Evolutionary conservation across 2,888 invertebrate genomes (phyloP).

Genomic region (Panorpa germanica): DNA sequence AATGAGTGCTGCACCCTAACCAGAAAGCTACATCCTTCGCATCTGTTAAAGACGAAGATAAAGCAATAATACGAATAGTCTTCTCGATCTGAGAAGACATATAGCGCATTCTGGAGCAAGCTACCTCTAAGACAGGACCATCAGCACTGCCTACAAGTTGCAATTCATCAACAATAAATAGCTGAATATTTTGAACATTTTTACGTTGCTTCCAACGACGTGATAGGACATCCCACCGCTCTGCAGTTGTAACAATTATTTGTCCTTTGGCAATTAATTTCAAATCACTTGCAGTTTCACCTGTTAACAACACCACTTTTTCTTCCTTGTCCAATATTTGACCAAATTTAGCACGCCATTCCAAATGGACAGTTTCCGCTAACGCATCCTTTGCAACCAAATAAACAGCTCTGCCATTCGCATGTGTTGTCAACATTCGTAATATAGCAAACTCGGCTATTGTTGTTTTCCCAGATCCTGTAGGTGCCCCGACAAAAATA

Average conservation of each 20-base stretch:
- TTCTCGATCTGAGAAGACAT: conserved; percentile 86
- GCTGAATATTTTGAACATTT: conserved; percentile 89
- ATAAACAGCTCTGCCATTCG: conserved; percentile 79
- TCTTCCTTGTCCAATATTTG: conserved; percentile 56
- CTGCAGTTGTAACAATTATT: conserved; percentile 91
- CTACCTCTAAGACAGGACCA: conserved; percentile 86
- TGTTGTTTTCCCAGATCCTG: conserved; percentile 84
- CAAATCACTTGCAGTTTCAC: conserved; percentile 93
- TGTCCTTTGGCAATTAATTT: conserved; percentile 85
- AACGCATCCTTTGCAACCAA: conserved; percentile 81
- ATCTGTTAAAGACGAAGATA: conserved; percentile 86
- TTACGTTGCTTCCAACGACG: conserved; percentile 98
- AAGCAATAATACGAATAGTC: conserved; percentile 81
- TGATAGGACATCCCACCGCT: conserved; percentile 97
- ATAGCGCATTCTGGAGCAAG: conserved; percentile 81
- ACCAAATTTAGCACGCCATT: conserved; percentile 84
- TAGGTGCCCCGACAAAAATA: conserved; percentile 87
- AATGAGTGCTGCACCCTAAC: conserved; percentile 85
- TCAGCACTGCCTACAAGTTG: conserved; percentile 81
- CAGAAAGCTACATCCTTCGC: conserved; percentile 91
- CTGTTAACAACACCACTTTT: conserved; percentile 75
- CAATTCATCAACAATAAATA: conserved; percentile 93
- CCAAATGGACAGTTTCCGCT: conserved; percentile 74
- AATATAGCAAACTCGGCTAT: conserved; percentile 93
- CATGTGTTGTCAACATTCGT: conserved; percentile 55